Conservation (phyloP, 2,888 invertebrate genomes). For the Ophraella communa region DNA sequence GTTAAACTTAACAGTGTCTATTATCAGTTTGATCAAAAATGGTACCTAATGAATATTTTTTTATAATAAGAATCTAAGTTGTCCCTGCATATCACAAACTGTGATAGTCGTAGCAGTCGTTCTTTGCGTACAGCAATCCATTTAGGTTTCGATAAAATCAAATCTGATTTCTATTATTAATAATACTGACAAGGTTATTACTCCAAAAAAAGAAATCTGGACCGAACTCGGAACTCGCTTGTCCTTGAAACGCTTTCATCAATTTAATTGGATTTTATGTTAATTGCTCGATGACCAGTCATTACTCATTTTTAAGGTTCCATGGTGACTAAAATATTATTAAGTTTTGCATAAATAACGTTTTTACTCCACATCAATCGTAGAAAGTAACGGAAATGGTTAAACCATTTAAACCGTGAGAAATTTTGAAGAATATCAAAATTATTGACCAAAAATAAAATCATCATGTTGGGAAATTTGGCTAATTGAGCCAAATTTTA, state of each 20-base stretch:
- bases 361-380: not conserved
- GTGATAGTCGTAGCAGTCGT: constrained; percentile 12
- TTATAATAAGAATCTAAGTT: not conserved
- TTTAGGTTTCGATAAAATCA: constrained; percentile 21
- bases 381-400: not conserved
- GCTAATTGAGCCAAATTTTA: no score
- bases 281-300: constrained; percentile 27
- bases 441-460: not conserved
- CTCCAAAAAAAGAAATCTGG: constrained; percentile 33
- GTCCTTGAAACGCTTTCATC: constrained; percentile 37
- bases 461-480: not conserved
- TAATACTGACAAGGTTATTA: constrained; percentile 27
- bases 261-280: constrained; percentile 34
- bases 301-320: constrained; percentile 26
- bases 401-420: not conserved
- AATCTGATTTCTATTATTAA: constrained; percentile 29
- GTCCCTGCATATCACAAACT: constrained; percentile 2
- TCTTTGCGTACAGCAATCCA: constrained; percentile 14
- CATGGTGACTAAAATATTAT: not conserved
- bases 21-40: no score
- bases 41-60: not conserved
- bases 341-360: not conserved
- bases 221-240: constrained; percentile 14
- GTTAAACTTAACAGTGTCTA: no score
- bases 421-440: not conserved